Conservation (phyloP, 2,888 invertebrate genomes). For the Drosophila anomalipes region DNA sequence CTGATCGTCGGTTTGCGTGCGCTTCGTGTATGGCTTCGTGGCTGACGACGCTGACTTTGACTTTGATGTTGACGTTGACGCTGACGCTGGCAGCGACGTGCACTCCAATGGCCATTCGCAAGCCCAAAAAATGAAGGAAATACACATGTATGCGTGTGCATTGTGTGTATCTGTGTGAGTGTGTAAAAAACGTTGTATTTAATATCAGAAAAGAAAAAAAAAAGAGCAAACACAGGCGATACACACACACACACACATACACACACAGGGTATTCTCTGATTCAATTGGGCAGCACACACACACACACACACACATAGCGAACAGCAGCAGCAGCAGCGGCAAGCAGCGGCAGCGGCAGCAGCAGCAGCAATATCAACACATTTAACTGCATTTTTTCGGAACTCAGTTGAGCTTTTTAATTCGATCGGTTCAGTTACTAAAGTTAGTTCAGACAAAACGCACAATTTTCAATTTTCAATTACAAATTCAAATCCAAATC, state of each 20-base stretch:
- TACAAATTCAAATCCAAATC: slow-evolving; percentile 47
- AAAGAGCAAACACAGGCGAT: slow-evolving; percentile 58
- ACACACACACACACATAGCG: slow-evolving; percentile 23
- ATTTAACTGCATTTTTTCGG: slow-evolving; percentile 84
- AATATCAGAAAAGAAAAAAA: slow-evolving; percentile 30
- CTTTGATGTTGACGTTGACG: slow-evolving; percentile 28
- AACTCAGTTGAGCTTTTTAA: slow-evolving; percentile 86
- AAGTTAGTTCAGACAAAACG: slow-evolving; percentile 83
- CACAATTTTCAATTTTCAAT: slow-evolving; percentile 68
- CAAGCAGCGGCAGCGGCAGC: slow-evolving; percentile 10
- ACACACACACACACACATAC: slow-evolving; percentile 25
- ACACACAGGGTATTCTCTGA: slow-evolving; percentile 74
- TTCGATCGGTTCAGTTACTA: slow-evolving; percentile 85
- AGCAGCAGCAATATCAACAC: slow-evolving; percentile 46
- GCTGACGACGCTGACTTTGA: slow-evolving; percentile 29
- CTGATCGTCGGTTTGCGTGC: slow-evolving; percentile 38
- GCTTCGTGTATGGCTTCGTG: slow-evolving; percentile 33
- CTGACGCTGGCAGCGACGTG: slow-evolving; percentile 26
- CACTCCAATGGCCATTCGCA: slow-evolving; percentile 65
- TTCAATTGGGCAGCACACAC: slow-evolving; percentile 83
- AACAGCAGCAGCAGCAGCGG: slow-evolving; percentile 32
- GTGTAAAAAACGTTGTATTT: slow-evolving; percentile 53
- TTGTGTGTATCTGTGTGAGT: slow-evolving; percentile 18
- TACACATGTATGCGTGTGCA: slow-evolving; percentile 27
- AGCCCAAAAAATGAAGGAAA: slow-evolving; percentile 61